phyloP scores from a whole-genome alignment of 2,888 invertebrate genomes.

The Rotaria sp. region DNA sequence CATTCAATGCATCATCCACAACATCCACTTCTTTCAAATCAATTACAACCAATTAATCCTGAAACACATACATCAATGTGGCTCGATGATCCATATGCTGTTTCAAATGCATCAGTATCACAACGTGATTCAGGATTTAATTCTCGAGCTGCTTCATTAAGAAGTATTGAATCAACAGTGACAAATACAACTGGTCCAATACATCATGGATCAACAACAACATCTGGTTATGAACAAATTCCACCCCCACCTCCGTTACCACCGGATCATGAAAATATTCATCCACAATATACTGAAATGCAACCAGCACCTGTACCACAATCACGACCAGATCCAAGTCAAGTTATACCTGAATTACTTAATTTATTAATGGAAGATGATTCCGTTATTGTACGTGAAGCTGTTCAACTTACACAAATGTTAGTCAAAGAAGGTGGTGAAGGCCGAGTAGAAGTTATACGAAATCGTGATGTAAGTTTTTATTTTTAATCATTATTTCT shows the following conservation, averaged over 20 bases:
- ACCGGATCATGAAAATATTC: background rate
- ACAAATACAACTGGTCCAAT: background rate
- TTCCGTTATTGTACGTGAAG: constrained; percentile 22
- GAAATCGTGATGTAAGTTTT: background rate
- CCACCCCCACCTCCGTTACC: background rate
- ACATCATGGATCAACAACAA: background rate
- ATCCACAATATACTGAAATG: constrained; percentile 17
- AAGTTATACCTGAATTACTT: background rate
- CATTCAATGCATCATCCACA: constrained; percentile 1
- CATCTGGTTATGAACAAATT: background rate
- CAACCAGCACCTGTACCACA: background rate
- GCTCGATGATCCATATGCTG: constrained; percentile 8
- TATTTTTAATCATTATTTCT: background rate
- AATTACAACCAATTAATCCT: constrained; percentile 15
- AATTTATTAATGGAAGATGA: constrained; percentile 11
- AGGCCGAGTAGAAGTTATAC: background rate
- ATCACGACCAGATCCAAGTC: background rate
- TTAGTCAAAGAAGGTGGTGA: constrained; percentile 17
- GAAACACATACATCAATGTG: constrained; percentile 5
- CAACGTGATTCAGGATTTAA: constrained; percentile 10
- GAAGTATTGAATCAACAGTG: background rate
- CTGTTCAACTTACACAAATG: background rate
- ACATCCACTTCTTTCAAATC: constrained; percentile 18
- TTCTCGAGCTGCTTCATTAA: background rate
- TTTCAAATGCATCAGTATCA: background rate